Evolutionary conservation across 2,888 invertebrate genomes (phyloP).

Genomic region (Pandemis heparana): DNA sequence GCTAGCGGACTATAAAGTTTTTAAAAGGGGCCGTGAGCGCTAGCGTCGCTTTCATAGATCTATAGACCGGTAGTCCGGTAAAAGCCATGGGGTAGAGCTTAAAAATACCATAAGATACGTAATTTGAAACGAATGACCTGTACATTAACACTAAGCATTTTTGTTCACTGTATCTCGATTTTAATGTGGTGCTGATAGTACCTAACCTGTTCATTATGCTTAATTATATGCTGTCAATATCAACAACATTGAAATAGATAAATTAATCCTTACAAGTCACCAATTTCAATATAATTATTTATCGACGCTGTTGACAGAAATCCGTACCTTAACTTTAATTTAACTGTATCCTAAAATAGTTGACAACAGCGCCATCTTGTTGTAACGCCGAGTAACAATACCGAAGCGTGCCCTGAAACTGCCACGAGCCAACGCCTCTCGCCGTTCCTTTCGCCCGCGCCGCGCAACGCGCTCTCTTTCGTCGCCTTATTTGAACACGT

Average conservation of each 20-base stretch:
- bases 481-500: constrained; percentile 59
- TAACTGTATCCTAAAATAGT: background rate
- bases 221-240: no score
- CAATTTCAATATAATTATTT: no score
- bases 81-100: no score
- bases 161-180: no score
- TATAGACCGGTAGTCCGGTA: no score
- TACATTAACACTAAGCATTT: no score
- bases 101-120: background rate
- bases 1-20: constrained; percentile 24
- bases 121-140: background rate
- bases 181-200: no score
- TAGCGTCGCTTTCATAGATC: constrained; percentile 10
- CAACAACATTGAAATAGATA: no score
- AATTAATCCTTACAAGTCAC: no score
- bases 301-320: background rate
- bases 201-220: no score
- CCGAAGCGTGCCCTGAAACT: constrained; percentile 63
- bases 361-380: constrained; percentile 70
- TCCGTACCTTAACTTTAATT: no score
- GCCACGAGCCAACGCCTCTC: constrained; percentile 76
- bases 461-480: constrained; percentile 53
- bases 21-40: constrained; percentile 31
- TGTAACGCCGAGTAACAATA: constrained; percentile 47
- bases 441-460: constrained; percentile 56